A percentile compares a stretch with the other conserved stretches of the same genome.
These are phyloP conservation scores for Psilopogon haemacephalus DNA, from an alignment of 2,113 vertebrate genomes.

Conservation along the genomic window DNA sequence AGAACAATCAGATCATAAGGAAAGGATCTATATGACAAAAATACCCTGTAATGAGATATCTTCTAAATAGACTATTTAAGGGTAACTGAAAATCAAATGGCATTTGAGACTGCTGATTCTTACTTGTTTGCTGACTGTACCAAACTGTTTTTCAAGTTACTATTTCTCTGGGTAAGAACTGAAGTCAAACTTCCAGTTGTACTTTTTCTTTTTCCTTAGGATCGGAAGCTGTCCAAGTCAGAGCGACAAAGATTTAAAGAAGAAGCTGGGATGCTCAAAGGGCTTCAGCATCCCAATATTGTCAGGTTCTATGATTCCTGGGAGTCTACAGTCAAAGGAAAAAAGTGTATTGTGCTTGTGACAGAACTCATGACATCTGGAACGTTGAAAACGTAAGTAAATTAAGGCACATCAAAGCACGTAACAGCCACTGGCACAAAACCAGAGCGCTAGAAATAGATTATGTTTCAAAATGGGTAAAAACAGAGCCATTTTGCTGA, in stretches of 20 bases:
- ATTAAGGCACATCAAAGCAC: background rate
- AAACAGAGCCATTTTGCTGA: background rate
- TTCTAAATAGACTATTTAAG: background rate
- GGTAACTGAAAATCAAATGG: background rate
- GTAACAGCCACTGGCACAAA: background rate
- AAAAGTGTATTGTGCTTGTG: constrained; percentile 97
- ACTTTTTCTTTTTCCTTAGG: constrained; percentile 74
- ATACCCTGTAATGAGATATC: background rate
- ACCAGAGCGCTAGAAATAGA: background rate
- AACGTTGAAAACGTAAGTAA: constrained; percentile 97
- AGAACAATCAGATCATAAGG: background rate
- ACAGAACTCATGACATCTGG: constrained; percentile 99
- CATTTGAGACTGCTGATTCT: background rate
- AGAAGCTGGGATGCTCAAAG: constrained; percentile 97
- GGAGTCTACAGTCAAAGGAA: constrained; percentile 96
- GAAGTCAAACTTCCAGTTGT: background rate
- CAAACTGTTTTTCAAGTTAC: background rate
- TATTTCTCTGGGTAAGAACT: background rate
- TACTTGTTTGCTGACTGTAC: background rate
- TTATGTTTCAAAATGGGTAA: background rate
- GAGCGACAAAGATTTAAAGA: constrained; percentile 98
- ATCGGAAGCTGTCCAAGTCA: constrained; percentile 95
- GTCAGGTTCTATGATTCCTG: constrained; percentile 99
- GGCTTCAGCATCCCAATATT: constrained; percentile 98
- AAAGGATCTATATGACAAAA: background rate